These are phyloP conservation scores for Scaptomyza graminum DNA, from an alignment of 1,140 invertebrate species.

Conservation along the genomic window DNA sequence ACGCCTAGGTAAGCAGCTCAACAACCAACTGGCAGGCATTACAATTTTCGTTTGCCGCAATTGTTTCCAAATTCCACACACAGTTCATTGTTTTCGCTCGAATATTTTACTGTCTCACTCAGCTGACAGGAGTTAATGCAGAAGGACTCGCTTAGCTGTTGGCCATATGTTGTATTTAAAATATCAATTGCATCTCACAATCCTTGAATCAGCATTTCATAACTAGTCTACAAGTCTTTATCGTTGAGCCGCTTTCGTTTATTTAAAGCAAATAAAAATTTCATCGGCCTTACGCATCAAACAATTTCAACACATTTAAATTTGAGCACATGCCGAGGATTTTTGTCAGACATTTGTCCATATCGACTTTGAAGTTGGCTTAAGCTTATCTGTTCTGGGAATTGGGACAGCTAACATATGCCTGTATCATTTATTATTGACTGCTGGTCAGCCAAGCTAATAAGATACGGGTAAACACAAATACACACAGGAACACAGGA, in stretches of 20 bases:
- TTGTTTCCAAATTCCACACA: conserved; percentile 49
- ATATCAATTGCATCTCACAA: conserved; percentile 42
- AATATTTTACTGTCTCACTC: conserved; percentile 61
- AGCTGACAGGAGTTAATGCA: conserved; percentile 18
- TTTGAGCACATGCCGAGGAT: conserved; percentile 40
- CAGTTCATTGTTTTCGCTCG: conserved; percentile 53
- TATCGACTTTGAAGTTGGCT: conserved; percentile 37
- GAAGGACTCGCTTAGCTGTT: conserved; percentile 38
- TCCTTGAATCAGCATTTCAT: conserved; percentile 22
- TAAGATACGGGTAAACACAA: conserved; percentile 29
- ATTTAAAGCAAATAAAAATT: conserved; percentile 39
- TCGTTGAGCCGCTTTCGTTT: not conserved
- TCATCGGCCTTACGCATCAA: conserved; percentile 70
- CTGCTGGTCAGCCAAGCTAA: conserved; percentile 31
- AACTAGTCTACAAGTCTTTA: not conserved
- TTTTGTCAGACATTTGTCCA: conserved; percentile 51
- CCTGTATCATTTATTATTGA: conserved; percentile 34
- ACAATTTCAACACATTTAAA: conserved; percentile 51
- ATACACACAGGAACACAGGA: not conserved
- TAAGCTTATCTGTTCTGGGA: not conserved
- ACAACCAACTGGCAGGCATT: conserved; percentile 47
- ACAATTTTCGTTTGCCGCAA: conserved; percentile 51
- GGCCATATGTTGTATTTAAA: conserved; percentile 18
- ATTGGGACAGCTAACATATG: conserved; percentile 10
- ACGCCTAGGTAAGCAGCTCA: conserved; percentile 54